These are phyloP conservation scores for Pangasius mekongensis DNA, from an alignment of 2,797 vertebrate species.

Conservation along the genomic window DNA sequence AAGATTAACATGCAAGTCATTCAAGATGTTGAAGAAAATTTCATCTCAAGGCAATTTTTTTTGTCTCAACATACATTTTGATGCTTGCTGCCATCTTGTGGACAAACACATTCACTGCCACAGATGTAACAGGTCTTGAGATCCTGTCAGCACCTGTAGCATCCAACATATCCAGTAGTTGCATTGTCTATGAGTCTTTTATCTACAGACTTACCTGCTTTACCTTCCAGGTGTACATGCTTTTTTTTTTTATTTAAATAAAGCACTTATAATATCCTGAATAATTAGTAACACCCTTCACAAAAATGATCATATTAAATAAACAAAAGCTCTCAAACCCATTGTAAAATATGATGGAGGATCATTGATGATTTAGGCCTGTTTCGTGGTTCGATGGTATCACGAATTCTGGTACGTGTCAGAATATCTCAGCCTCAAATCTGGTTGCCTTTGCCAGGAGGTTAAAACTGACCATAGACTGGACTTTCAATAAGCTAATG, in stretches of 20 bases:
- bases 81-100: conserved; percentile 42
- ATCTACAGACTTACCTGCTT: neutral
- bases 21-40: neutral
- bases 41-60: neutral
- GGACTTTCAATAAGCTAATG: neutral
- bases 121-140: neutral
- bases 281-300: neutral
- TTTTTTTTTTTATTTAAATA: neutral
- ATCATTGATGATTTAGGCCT: neutral
- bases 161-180: neutral
- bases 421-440: neutral
- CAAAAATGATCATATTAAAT: neutral
- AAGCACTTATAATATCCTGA: neutral
- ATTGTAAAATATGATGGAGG: neutral
- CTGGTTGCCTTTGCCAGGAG: neutral
- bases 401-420: neutral
- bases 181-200: neutral
- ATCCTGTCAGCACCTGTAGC: conserved; percentile 1
- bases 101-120: conserved; percentile 2
- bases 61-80: neutral
- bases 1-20: neutral
- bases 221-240: too few relatives aligned
- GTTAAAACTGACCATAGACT: neutral
- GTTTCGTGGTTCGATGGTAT: neutral
- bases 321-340: neutral